Conservation (phyloP, 2,888 invertebrate genomes). For the Acutogordius australiensis region DNA sequence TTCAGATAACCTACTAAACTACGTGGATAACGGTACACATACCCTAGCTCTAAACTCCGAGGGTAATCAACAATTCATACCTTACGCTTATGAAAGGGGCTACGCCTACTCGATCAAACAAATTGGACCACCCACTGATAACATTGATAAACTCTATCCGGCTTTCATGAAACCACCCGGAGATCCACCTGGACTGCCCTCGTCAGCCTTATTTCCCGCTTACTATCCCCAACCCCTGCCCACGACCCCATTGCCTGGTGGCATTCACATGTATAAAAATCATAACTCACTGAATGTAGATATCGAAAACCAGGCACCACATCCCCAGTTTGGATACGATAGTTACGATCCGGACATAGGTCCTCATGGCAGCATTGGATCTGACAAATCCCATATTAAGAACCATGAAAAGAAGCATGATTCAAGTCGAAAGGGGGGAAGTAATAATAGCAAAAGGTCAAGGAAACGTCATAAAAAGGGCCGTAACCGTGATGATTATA, state of each 20-base stretch:
- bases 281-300: too few relatives aligned
- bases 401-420: too few relatives aligned
- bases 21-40: background rate
- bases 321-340: background rate
- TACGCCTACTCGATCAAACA: conserved; percentile 11
- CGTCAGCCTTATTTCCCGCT: background rate
- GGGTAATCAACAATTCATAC: conserved; percentile 2
- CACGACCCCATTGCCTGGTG: background rate
- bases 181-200: background rate
- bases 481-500: background rate
- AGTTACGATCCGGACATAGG: background rate
- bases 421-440: too few relatives aligned
- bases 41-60: background rate
- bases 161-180: background rate
- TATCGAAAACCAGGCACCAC: background rate
- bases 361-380: too few relatives aligned
- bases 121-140: conserved; percentile 3
- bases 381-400: too few relatives aligned
- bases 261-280: too few relatives aligned
- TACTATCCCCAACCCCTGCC: background rate
- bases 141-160: conserved; percentile 2
- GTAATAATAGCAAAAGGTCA: background rate
- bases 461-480: background rate
- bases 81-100: conserved; percentile 6
- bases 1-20: background rate